A percentile compares a stretch with the other conserved stretches of the same genome.
These are phyloP conservation scores for Centropus unirufus DNA, from an alignment of 2,113 vertebrate species.

Conservation along the genomic window DNA sequence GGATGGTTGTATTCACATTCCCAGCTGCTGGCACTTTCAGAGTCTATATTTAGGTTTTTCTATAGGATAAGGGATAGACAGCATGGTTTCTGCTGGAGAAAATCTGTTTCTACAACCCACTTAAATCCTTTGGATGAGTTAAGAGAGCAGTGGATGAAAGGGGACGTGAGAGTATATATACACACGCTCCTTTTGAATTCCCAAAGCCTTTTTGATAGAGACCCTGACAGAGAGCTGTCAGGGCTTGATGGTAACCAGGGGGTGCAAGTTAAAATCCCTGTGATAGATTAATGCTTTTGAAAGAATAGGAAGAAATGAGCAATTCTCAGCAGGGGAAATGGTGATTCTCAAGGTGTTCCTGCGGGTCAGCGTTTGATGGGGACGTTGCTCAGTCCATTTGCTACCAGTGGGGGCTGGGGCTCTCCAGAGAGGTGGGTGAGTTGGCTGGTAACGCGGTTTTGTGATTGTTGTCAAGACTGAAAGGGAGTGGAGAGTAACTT, in stretches of 20 bases:
- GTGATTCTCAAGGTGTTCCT: not conserved
- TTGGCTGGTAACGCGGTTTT: not conserved
- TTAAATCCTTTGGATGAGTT: slow-evolving; percentile 63
- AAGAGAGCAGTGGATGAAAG: slow-evolving; percentile 60
- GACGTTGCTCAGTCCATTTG: not conserved
- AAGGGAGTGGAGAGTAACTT: not conserved
- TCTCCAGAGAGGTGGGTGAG: not conserved
- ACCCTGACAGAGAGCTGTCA: slow-evolving; percentile 34
- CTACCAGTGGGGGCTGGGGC: not conserved
- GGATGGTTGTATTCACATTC: not conserved
- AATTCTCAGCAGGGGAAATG: not conserved
- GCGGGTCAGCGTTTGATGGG: not conserved
- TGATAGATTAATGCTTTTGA: slow-evolving; percentile 34
- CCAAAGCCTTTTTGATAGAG: slow-evolving; percentile 43
- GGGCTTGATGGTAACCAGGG: slow-evolving; percentile 22
- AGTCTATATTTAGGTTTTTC: slow-evolving; percentile 64
- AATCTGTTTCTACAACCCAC: slow-evolving; percentile 29
- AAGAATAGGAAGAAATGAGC: slow-evolving; percentile 13
- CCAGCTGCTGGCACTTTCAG: not conserved
- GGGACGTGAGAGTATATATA: slow-evolving; percentile 33
- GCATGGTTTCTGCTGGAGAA: slow-evolving; percentile 23
- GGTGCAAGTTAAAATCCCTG: slow-evolving; percentile 54
- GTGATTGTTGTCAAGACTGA: not conserved
- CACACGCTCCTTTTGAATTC: slow-evolving; percentile 43
- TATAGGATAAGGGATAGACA: slow-evolving; percentile 47